Evolutionary conservation across 2,888 invertebrate species (phyloP).

Genomic region (Xylota segnis): DNA sequence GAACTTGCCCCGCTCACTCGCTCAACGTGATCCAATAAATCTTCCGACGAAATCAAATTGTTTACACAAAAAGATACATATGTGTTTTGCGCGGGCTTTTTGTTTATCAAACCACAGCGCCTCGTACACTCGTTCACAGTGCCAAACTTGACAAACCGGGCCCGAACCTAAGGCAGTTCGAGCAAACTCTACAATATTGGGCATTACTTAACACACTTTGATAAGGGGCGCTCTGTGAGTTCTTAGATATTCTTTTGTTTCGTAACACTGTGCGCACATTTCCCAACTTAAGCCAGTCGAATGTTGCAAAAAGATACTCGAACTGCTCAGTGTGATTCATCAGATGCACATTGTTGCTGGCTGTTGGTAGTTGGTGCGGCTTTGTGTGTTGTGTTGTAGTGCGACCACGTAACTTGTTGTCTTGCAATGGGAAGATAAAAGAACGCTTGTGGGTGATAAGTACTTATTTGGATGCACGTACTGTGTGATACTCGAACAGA

Average conservation of each 20-base stretch:
- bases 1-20: neutral
- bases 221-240: neutral
- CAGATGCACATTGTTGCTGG: constrained; percentile 19
- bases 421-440: constrained; percentile 28
- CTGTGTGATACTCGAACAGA: constrained; percentile 6
- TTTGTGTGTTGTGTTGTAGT: constrained; percentile 11
- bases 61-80: constrained; percentile 24
- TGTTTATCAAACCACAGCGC: constrained; percentile 5
- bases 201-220: neutral
- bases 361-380: neutral
- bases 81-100: constrained; percentile 13
- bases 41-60: constrained; percentile 40
- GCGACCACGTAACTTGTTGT: constrained; percentile 49
- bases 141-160: constrained; percentile 7
- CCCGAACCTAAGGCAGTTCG: neutral
- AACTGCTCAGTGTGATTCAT: constrained; percentile 45
- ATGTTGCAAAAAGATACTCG: constrained; percentile 15
- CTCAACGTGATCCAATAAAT: constrained; percentile 28
- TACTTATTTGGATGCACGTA: constrained; percentile 39
- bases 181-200: neutral
- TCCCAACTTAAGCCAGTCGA: constrained; percentile 2
- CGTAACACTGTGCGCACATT: neutral
- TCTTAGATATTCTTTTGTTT: constrained; percentile 25
- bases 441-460: constrained; percentile 52
- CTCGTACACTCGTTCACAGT: neutral